phyloP scores from a whole-genome alignment of 2,113 vertebrate species.

The Vombatus ursinus region DNA sequence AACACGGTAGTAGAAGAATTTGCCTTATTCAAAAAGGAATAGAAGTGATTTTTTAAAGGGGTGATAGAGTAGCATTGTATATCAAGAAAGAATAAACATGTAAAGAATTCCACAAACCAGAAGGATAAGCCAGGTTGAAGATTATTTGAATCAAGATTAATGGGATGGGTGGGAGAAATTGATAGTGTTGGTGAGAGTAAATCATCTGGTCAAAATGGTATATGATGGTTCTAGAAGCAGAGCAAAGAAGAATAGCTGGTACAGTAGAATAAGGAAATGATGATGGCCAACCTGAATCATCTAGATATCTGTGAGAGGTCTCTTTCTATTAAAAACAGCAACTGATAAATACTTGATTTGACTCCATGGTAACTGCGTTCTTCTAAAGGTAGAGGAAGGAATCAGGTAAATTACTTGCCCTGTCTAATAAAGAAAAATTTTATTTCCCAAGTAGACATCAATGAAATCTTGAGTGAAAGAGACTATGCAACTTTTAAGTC shows the following conservation, averaged over 20 bases:
- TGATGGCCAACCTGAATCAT: neutral
- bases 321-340: neutral
- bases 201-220: neutral
- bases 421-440: neutral
- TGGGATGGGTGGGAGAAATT: too few species aligned
- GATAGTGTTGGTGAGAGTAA: too few species aligned
- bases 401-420: neutral
- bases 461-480: neutral
- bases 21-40: neutral
- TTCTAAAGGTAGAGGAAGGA: neutral
- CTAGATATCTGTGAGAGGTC: neutral
- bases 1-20: neutral
- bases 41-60: too few species aligned
- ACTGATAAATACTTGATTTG: neutral
- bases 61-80: too few species aligned
- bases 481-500: neutral
- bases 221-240: neutral
- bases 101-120: neutral
- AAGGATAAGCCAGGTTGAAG: neutral
- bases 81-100: neutral
- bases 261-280: neutral
- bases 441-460: neutral
- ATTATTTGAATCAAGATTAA: neutral
- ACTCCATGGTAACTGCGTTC: neutral
- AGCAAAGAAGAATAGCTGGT: neutral